Conservation (phyloP, 2,797 vertebrate genomes). For the Leucoraja ocellata region DNA sequence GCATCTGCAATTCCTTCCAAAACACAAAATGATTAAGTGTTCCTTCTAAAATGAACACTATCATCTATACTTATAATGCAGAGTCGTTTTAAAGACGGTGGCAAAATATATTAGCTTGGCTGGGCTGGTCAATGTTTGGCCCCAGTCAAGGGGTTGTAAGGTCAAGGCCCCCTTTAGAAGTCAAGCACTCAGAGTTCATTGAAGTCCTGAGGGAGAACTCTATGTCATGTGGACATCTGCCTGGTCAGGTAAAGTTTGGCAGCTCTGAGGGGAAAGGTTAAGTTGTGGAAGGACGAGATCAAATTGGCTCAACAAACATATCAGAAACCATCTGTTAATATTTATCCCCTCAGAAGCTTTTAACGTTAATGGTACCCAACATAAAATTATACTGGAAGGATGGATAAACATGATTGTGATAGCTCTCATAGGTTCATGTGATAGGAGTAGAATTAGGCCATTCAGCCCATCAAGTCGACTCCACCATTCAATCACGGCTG, state of each 20-base stretch:
- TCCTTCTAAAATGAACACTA: background rate
- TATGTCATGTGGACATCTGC: background rate
- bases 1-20: no score
- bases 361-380: background rate
- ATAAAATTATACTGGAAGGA: background rate
- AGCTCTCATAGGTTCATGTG: no score
- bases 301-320: background rate
- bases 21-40: background rate
- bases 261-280: background rate
- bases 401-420: background rate
- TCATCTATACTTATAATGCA: background rate
- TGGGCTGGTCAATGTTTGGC: background rate
- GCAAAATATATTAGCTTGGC: background rate
- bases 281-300: background rate
- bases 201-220: background rate
- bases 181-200: background rate
- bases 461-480: no score
- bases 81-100: background rate
- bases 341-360: background rate
- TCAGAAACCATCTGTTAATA: background rate
- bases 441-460: no score
- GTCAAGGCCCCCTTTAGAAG: background rate
- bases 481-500: no score
- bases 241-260: background rate
- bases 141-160: background rate